Base-by-base conservation (phyloP, 2,888 invertebrate genomes). In the Crematogaster levior region DNA sequence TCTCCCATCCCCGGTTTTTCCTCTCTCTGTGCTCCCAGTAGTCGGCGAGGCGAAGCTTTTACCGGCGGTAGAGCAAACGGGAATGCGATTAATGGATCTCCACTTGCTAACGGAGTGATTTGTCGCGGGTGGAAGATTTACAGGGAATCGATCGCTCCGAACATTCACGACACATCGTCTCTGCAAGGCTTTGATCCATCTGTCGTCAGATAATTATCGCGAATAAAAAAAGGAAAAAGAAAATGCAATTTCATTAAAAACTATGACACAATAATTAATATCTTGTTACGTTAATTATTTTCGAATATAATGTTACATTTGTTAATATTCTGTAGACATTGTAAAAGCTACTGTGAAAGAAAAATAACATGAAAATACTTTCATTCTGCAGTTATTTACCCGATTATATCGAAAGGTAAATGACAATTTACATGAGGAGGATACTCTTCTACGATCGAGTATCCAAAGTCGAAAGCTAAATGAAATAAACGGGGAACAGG, bases 61-160 rank as follows among this genome's bases (percentile, higher is more conserved):
- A 73, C 73, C 81, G 83, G 70, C 34, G 72, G 66, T 46, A 70
- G 81, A 81, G 75, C 81, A 81, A 72, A 84, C 84, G 85, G 73
- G 79, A 84, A 74, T 65, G 81, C 87, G 89, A 89, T 89, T 89
- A 86, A 86, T 84, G 84, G 84, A 73, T 84, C 81, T 65, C 80
- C 68, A 40, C 65, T 84, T 51, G 77, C 84, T 84, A 86, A 84
- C 82, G 60, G 86, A 83, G 74, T 79, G 83, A 87, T 88, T 68
- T 83, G 80, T 83, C 82, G 75, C 61, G 77, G 27, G 61, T 46
- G 77, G 66, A 74, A 80, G 83, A 84, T 86, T 83, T 87, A 63
- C 66, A 68, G 56, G 43, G 30, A 56, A 79, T 79, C 70, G 77
- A 79, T 79, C 70, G 70, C 43, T 40, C 56, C 68, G 27, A 43